Conservation (phyloP, 2,888 invertebrate genomes). For the Lordiphosa andalusiaca region DNA sequence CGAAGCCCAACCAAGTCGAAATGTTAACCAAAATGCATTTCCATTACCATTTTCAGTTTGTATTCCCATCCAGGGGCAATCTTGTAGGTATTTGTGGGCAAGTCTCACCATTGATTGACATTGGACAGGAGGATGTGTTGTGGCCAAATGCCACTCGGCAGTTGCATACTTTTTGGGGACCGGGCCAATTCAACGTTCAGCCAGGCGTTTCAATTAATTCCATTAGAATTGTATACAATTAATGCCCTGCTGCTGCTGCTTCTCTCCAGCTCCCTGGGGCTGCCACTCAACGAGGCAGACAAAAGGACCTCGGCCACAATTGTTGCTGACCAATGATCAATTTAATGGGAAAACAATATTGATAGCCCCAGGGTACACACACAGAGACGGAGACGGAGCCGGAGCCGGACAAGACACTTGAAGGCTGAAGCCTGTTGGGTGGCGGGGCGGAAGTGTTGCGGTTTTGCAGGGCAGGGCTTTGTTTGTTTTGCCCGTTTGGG, state of each 20-base stretch:
- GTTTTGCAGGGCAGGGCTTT: slow-evolving; percentile 24
- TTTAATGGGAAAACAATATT: slow-evolving; percentile 80
- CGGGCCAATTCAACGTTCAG: slow-evolving; percentile 9
- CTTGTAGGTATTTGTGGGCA: too few species aligned
- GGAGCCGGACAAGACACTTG: slow-evolving; percentile 44
- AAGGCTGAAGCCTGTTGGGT: slow-evolving; percentile 11
- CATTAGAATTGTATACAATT: slow-evolving; percentile 53
- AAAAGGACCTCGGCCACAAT: slow-evolving; percentile 50
- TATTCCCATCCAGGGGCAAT: too few species aligned
- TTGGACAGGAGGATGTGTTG: slow-evolving; percentile 17
- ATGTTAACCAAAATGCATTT: too few species aligned
- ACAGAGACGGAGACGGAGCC: slow-evolving; percentile 4
- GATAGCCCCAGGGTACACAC: slow-evolving; percentile 53
- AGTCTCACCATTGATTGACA: slow-evolving; percentile 39
- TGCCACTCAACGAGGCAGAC: slow-evolving; percentile 45
- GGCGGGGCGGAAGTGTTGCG: slow-evolving; percentile 58
- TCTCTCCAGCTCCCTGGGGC: slow-evolving; percentile 35
- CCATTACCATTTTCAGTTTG: too few species aligned
- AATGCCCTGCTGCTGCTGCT: slow-evolving; percentile 27
- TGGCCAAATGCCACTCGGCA: slow-evolving; percentile 13
- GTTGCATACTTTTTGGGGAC: slow-evolving; percentile 5
- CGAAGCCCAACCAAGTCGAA: too few species aligned
- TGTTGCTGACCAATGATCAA: slow-evolving; percentile 79
- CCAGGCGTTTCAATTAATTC: slow-evolving; percentile 61
- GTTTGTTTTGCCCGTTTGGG: slow-evolving; percentile 29